These are phyloP conservation scores for Cotesia typhae DNA, from an alignment of 1,140 invertebrate genomes.

Conservation along the genomic window DNA sequence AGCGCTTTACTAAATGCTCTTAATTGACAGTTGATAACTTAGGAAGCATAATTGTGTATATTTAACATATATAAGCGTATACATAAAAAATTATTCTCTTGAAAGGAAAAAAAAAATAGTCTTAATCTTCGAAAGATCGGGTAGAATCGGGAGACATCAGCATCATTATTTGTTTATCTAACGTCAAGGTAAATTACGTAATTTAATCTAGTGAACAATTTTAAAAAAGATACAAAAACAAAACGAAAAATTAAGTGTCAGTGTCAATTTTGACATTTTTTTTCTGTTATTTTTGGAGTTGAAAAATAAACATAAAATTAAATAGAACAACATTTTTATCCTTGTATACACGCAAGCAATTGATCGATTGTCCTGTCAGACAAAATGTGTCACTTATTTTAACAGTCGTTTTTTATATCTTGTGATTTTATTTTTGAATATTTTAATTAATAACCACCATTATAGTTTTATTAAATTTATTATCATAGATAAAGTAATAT, in stretches of 20 bases:
- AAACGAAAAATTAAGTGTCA: neutral
- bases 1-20: neutral
- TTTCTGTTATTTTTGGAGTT: neutral
- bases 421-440: too few relatives aligned
- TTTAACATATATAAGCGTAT: neutral
- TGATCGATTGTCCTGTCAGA: too few relatives aligned
- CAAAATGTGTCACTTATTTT: too few relatives aligned
- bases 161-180: slow-evolving; percentile 37
- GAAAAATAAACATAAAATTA: neutral
- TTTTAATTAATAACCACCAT: too few relatives aligned
- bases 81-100: neutral
- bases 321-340: neutral
- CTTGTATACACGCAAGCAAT: too few relatives aligned
- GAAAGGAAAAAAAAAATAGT: neutral
- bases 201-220: slow-evolving; percentile 12
- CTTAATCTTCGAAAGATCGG: slow-evolving; percentile 19
- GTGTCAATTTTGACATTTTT: neutral
- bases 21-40: slow-evolving; percentile 1
- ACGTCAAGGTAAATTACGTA: slow-evolving; percentile 41
- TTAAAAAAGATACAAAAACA: slow-evolving; percentile 4
- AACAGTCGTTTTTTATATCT: too few relatives aligned
- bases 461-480: neutral
- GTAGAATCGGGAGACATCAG: slow-evolving; percentile 23
- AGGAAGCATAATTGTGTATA: neutral
- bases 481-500: neutral